Evolutionary conservation across 2,888 invertebrate species (phyloP).

Genomic region (Protodeltote pygarga): DNA sequence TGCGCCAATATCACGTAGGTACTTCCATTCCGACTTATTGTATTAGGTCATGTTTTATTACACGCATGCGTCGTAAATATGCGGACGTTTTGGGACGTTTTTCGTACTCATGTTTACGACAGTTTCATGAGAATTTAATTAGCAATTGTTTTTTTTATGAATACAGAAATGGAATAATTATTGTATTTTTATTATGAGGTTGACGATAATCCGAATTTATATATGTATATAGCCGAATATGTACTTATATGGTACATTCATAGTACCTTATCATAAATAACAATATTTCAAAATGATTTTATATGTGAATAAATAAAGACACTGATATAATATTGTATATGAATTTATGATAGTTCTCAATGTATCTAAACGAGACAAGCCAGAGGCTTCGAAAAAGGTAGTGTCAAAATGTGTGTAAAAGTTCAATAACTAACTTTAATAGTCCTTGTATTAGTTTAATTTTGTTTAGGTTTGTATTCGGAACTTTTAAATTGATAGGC

Average conservation of each 20-base stretch:
- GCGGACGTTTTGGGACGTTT: background rate
- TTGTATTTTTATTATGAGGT: constrained; percentile 1
- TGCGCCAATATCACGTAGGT: constrained; percentile 5
- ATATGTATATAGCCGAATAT: too few species aligned
- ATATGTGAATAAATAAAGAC: too few species aligned
- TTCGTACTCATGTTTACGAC: constrained; percentile 2
- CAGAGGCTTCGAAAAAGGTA: too few species aligned
- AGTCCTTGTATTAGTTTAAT: too few species aligned
- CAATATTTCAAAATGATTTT: background rate
- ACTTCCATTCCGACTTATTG: constrained; percentile 1
- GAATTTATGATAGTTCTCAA: too few species aligned
- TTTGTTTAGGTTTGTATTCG: too few species aligned
- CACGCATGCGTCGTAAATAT: constrained; percentile 10
- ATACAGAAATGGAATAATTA: constrained; percentile 3
- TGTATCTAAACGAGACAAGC: too few species aligned
- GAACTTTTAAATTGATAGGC: too few species aligned
- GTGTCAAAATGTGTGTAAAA: too few species aligned
- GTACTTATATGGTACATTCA: too few species aligned
- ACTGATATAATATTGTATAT: too few species aligned
- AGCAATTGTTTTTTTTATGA: constrained; percentile 6
- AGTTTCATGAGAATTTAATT: constrained; percentile 19
- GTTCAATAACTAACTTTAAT: too few species aligned
- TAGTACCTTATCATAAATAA: constrained; percentile 3
- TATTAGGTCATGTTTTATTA: constrained; percentile 1
- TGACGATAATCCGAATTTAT: background rate